Base-by-base conservation (phyloP, 1,140 invertebrate genomes). In the Oppia nitens region DNA sequence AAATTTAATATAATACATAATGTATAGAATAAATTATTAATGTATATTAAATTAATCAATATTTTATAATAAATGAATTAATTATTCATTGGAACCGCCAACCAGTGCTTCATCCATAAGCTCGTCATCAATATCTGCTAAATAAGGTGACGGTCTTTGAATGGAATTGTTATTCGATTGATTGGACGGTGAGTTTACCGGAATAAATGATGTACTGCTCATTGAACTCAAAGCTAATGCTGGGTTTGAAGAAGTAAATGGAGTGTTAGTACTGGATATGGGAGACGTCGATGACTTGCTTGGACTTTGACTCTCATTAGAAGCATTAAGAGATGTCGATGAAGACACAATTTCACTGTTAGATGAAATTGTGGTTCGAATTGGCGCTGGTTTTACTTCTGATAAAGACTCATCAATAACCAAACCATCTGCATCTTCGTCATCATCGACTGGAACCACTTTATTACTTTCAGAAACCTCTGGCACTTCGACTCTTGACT, bases 51-150 rank as follows among this genome's bases (percentile, higher is more conserved):
- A n/a, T n/a, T n/a, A n/a, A n/a, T n/a, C n/a, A n/a, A n/a, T n/a
- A n/a, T n/a, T n/a, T n/a, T n/a, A n/a, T n/a, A n/a, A n/a, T n/a
- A n/a, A n/a, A n/a, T n/a, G n/a, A n/a, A n/a, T 40, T 24, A 58
- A 49, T 67, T 59, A 79, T 73, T 79, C 79, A 24, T 77, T 81
- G 72, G 81, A 74, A 47, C 83, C 83, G 47, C 83, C 83, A 28
- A 84, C 82, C 20, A 89, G 71, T 1, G 85, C 84, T 67, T 86
- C 85, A 67, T 89, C 85, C 82, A 88, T 87, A 1, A 89, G 77
- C 66, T 89, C 86, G 69, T 89, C 86, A 65, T 89, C 86, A 58
- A 85, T 86, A 17, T 40, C 32, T 58, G 84, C 82, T 63, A 81
- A 82, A 3, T 85, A 84, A 1, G 85, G 86, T 11, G 70, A 66